These are phyloP conservation scores for Poeciliopsis prolifica DNA, from an alignment of 2,113 vertebrate genomes.

Conservation along the genomic window DNA sequence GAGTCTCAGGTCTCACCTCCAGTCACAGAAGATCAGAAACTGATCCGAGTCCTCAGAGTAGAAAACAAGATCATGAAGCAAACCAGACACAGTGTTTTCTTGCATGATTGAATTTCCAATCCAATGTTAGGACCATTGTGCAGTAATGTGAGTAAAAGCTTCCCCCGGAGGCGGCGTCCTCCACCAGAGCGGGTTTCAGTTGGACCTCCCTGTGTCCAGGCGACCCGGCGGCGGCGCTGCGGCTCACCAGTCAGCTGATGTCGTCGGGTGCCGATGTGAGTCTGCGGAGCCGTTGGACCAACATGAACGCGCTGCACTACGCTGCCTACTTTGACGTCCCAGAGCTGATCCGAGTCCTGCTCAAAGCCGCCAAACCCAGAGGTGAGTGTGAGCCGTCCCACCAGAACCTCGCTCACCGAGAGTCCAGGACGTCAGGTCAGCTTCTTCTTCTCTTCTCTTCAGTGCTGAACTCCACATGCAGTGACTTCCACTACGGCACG, in stretches of 20 bases:
- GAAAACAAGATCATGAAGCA: no score
- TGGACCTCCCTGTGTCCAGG: constrained; percentile 67
- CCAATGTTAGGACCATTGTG: no score
- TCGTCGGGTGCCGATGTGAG: constrained; percentile 86
- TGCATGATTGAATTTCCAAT: no score
- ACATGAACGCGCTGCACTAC: constrained; percentile 94
- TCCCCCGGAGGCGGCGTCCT: neutral
- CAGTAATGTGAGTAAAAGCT: no score
- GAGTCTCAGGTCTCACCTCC: no score
- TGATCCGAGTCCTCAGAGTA: no score
- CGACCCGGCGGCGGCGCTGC: constrained; percentile 86
- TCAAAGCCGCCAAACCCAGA: constrained; percentile 85
- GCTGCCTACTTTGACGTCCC: constrained; percentile 93
- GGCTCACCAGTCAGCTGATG: constrained; percentile 87
- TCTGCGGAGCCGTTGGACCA: constrained; percentile 93
- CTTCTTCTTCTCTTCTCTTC: constrained; percentile 4
- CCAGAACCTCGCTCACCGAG: no score
- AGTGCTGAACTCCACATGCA: constrained; percentile 93
- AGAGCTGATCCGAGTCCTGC: constrained; percentile 87
- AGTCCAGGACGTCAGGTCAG: neutral
- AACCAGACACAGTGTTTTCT: no score
- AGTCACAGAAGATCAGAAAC: no score
- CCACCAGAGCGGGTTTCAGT: neutral
- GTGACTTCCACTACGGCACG: constrained; percentile 90
- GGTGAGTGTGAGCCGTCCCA: constrained; percentile 65